These are phyloP conservation scores for Ptilorrhoa leucosticta DNA, from an alignment of 2,113 vertebrate species.

Conservation along the genomic window DNA sequence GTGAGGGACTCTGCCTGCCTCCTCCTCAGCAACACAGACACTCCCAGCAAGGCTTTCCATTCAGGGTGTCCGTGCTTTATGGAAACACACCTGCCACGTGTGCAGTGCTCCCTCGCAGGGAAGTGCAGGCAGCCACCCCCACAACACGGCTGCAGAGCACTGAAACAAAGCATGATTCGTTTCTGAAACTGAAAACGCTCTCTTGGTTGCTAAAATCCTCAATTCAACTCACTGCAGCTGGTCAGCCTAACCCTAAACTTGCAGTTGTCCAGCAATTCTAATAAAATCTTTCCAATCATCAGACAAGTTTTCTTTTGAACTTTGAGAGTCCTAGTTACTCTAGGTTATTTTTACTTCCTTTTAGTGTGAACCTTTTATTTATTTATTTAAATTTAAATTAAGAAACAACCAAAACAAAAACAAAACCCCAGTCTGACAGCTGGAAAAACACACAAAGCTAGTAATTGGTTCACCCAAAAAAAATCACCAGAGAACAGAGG, in stretches of 20 bases:
- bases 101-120: neutral
- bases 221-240: neutral
- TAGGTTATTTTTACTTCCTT: neutral
- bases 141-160: accelerated
- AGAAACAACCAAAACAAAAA: neutral
- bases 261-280: neutral
- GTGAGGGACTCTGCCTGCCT: neutral
- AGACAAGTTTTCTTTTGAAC: neutral
- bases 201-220: neutral
- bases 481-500: neutral
- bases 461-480: neutral
- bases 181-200: neutral
- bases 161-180: accelerated
- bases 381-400: neutral
- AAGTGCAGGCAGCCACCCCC: neutral
- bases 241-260: neutral
- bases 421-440: neutral
- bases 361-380: neutral
- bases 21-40: neutral
- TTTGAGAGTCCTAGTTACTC: neutral
- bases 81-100: neutral
- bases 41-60: neutral
- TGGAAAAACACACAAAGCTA: neutral
- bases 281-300: neutral
- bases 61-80: accelerated